These are phyloP conservation scores for Clinocottus analis DNA, from an alignment of 2,113 vertebrate genomes.

Conservation along the genomic window DNA sequence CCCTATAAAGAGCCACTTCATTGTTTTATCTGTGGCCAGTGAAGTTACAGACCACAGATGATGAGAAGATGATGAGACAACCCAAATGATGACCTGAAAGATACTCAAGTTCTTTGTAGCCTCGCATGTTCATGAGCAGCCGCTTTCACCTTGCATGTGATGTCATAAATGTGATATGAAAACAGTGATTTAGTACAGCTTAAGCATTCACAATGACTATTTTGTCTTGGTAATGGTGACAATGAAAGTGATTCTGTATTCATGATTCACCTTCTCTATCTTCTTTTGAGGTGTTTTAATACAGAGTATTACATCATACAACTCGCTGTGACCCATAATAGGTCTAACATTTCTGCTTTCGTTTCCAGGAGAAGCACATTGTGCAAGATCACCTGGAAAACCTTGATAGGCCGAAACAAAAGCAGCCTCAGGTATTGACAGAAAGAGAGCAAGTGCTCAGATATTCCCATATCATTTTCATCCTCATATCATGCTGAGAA, in stretches of 20 bases:
- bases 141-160: neutral
- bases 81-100: neutral
- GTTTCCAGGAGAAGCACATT: neutral
- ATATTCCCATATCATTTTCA: slow-evolving; percentile 76
- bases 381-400: slow-evolving; percentile 32
- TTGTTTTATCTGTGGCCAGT: neutral
- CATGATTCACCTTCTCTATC: neutral
- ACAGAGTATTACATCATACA: neutral
- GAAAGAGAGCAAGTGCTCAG: slow-evolving; percentile 67
- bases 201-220: neutral
- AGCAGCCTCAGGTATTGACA: slow-evolving; percentile 73
- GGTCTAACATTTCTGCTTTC: slow-evolving; percentile 1
- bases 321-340: neutral
- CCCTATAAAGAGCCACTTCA: neutral
- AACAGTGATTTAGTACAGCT: neutral
- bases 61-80: too few relatives aligned
- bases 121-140: neutral
- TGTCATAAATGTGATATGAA: neutral
- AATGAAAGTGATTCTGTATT: neutral
- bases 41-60: neutral
- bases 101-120: neutral
- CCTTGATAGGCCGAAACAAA: slow-evolving; percentile 44
- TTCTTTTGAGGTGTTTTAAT: neutral
- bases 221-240: neutral
- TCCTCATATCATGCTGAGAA: slow-evolving; percentile 77